Evolutionary conservation across 2,797 vertebrate genomes (phyloP), one percentile per base, ranked within the genome.

Genomic region (Perodicticus potto): DNA sequence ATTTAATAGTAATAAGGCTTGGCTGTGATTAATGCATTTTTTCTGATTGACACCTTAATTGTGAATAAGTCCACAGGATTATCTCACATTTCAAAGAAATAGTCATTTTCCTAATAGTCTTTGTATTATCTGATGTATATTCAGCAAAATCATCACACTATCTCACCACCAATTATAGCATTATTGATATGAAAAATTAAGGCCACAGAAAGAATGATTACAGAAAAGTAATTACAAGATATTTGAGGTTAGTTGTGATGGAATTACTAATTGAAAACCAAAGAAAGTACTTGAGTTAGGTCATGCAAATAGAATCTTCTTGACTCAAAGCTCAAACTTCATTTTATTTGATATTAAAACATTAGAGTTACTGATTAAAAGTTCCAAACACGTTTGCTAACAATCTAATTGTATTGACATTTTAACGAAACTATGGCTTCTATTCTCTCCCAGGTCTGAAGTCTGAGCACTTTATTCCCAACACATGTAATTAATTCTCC

Each of bases 201-300:
- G 20, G 77, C 32, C 32, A 76, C 3, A 19, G 57, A 81, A 76
- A 76, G 87, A 91, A 80, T 86, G 37, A 92, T 76, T 37, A 89
- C 6, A 45, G 32, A 73, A 88, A 93, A 88, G 13, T 85, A 95
- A 89, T 84, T 89, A 37, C 45, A 81, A 93, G 70, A 73, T 19
- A 87, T 77, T 72, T 84, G 61, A 91, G 53, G 25, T 93, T 83
- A 40, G 3, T 92, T 86, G 40, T 82, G 73, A 91, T 95, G 37
- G 55, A 96, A 90, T 87, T 94, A 95, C 89, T 96, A 91, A 91
- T 85, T 89, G 76, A 95, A 95, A 96, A 53, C 8, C 92, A 96
- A 96, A 93, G 69, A 89, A 95, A 94, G 32, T 72, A 93, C 3
- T 92, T 86, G 55, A 91, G 70, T 93, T 95, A 81, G 16, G 85